Percentiles rank a stretch among this genome's conserved stretches.
Conservation (phyloP, 2,888 invertebrate genomes). For the Parapristionchus giblindavisi region DNA sequence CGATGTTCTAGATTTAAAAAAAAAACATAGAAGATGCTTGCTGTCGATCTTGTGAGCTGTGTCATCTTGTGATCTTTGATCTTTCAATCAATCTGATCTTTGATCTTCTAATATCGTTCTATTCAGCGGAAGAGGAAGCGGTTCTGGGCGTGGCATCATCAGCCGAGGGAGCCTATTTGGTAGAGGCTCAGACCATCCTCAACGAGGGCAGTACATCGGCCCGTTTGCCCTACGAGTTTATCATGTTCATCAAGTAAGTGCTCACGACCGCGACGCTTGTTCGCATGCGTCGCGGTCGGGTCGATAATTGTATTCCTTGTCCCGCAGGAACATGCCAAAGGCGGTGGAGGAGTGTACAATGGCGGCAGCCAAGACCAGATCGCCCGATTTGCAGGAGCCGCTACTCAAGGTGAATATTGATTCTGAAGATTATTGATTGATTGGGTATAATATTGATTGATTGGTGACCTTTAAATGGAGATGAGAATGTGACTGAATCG, state of each 20-base stretch:
- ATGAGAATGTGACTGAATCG: too few species aligned
- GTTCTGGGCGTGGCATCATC: conserved; percentile 45
- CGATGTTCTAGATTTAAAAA: too few species aligned
- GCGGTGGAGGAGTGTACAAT: conserved; percentile 52
- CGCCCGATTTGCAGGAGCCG: conserved; percentile 43
- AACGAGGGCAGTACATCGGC: conserved; percentile 1
- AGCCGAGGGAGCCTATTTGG: conserved; percentile 50
- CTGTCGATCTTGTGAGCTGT: too few species aligned
- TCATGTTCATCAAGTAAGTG: conserved; percentile 5
- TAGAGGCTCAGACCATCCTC: conserved; percentile 46
- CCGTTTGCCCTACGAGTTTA: conserved; percentile 24
- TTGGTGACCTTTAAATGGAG: too few species aligned
- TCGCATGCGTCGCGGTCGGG: too few species aligned
- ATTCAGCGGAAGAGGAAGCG: conserved; percentile 38
- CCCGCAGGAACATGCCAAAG: conserved; percentile 41
- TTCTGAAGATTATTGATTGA: too few species aligned
- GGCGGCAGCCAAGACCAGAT: conserved; percentile 45
- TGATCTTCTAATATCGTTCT: not conserved
- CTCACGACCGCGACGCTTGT: too few species aligned
- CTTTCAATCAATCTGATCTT: too few species aligned
- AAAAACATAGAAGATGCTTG: too few species aligned
- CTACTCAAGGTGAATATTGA: conserved; percentile 41
- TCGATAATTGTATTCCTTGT: too few species aligned
- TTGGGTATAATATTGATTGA: too few species aligned
- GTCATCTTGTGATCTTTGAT: too few species aligned